Evolutionary conservation across 2,888 invertebrate species (phyloP).

Genomic region (Sarcophaga carnaria): DNA sequence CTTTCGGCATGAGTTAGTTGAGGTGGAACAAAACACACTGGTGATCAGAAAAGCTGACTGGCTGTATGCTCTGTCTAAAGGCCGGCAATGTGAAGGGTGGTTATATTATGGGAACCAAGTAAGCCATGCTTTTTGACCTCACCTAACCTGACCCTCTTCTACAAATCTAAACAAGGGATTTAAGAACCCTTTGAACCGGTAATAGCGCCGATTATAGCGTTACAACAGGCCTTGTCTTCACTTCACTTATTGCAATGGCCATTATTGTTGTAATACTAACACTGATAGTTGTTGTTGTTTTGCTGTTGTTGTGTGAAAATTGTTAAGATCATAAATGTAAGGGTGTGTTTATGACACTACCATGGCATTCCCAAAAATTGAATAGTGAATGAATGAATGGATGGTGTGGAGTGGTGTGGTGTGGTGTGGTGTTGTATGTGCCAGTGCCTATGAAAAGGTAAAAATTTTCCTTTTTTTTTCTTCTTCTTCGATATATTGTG

Average conservation of each 20-base stretch:
- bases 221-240: background rate
- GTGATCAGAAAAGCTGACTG: too few relatives aligned
- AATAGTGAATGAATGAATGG: too few relatives aligned
- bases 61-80: too few relatives aligned
- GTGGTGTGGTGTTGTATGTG: background rate
- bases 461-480: constrained; percentile 49
- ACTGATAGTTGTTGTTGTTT: constrained; percentile 31
- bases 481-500: constrained; percentile 1
- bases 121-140: too few relatives aligned
- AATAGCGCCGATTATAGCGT: background rate
- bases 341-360: constrained; percentile 66
- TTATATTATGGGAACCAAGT: too few relatives aligned
- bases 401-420: too few relatives aligned
- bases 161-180: too few relatives aligned
- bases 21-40: too few relatives aligned
- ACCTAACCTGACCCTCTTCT: too few relatives aligned
- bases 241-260: background rate
- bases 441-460: constrained; percentile 42
- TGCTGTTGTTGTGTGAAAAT: constrained; percentile 49
- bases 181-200: background rate
- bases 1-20: too few relatives aligned
- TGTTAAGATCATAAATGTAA: constrained; percentile 68
- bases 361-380: constrained; percentile 37
- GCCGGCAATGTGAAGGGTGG: too few relatives aligned
- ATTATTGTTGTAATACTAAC: constrained; percentile 4